Evolutionary conservation across 2,797 vertebrate genomes (phyloP), one percentile per base, ranked within the genome.

Genomic region (Catharus ustulatus): DNA sequence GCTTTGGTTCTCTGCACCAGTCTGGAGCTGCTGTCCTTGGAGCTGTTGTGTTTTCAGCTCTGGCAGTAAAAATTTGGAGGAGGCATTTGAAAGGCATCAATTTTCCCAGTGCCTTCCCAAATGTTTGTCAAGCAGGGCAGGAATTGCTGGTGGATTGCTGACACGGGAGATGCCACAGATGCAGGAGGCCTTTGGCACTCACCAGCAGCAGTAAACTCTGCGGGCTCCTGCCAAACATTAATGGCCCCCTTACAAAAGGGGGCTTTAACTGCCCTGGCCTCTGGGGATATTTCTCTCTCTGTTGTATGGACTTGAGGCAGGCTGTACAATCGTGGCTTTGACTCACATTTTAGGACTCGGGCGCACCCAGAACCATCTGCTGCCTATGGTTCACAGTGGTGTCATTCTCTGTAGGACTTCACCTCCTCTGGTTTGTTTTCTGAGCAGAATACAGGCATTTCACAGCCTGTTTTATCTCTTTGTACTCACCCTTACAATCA

Each of bases 161-260:
- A 52, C 12, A 57, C 1, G 15, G 45, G 42, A 12, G 76, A 4
- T 17, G 80, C 54, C 86, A 36, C 86, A 71, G 94, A 51, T 69
- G 92, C 75, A 38, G 90, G 62, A 38, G 78, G 75, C 81, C 81
- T 69, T 82, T 94, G 94, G 85, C 80, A 3, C 69, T 52, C 16
- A 3, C 4, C 46, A 62, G 64, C 67, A 59, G 51, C 81, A 51
- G 46, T 10, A 54, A 88, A 43, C 55, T 12, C 48, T 9, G 15
- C 11, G 43, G 40, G n/a, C 26, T 73, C 2, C 2, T 46, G 71
- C 91, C 91, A 87, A 57, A 13, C 18, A 6, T n/a, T 30, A 23
- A 74, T 76, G 59, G 54, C 11, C 79, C 52, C 8, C n/a, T 38
- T 15, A 11, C 71, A 51, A 49, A 82, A 48, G 45, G 55, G 68